Evolutionary conservation across 2,888 invertebrate genomes (phyloP), one percentile per base, ranked within the genome.

Genomic region (Aquatica leii): DNA sequence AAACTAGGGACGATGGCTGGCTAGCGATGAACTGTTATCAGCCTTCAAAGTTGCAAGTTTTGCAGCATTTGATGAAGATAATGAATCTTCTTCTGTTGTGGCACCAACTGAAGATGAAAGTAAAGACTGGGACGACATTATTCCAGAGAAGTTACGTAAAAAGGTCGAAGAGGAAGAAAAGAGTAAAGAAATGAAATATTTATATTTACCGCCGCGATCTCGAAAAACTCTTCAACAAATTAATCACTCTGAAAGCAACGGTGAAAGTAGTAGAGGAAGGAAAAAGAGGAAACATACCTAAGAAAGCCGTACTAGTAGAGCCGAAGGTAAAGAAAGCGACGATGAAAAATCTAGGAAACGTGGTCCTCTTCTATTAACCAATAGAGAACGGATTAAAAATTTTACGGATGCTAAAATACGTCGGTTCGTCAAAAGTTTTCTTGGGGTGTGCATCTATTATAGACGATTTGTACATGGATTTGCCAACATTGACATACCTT

Each of bases 31-130:
- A 81, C 83, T 98, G 21, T 84, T 98, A 14, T 97, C 97, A 0
- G 96, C 97, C 20, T 98, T 98, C 82, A 98, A 98, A 85, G 97
- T 97, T 6, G 93, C 93, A 14, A 97, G 95, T 83, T 98, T 99
- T 83, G 90, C 90, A 34, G 94, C 95, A 49, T 92, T 95, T 78
- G 98, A 98, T 75, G 98, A 98, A 82, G 93, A 95, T 54, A 90
- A 92, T 52, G 85, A 85, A 73, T 79, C 84, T 0, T 85, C 89
- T 72, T 84, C 86, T 1, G 78, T 82, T 9, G 70, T 69, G 8
- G 34, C 60, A 11, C 67, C 64, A 62, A 83, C 84, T 49, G 87
- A 88, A 59, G 88, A 87, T 57, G 87, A 87, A 73, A 88, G 86
- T 73, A 91, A 88, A 84, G 92, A 92, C 79, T 92, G 92, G 92